Evolutionary conservation across 1,140 invertebrate species (phyloP), one percentile per base, ranked within the genome.

Genomic region (Tetranychus urticae): DNA sequence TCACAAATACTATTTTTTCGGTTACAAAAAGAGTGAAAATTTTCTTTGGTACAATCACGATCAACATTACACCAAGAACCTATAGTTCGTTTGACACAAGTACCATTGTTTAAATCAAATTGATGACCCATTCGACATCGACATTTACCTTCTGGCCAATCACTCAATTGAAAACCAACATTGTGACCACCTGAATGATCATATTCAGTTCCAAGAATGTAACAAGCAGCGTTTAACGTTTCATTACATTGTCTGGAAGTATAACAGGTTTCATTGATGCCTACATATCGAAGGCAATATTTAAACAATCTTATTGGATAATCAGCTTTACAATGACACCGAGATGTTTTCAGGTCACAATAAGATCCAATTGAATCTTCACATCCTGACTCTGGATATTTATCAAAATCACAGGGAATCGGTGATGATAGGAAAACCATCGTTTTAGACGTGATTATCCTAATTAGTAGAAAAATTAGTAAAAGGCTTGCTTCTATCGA

Each of bases 121-220:
- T 35, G 33, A 39, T 35, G 31, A 31, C 59, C 59, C 33, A 60
- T 7, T 14, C 39, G 31, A 23, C 59, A 60, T 14, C 47, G n/a
- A 54, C 59, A 60, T n/a, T 14, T 52, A 39, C 59, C 59, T 12
- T 14, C 12, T 14, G 59, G 59, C 59, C 59, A 60, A 42, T 60
- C 36, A n/a, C 35, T 52, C n/a, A 60, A 23, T 33, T 50, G 47
- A 13, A n/a, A 23, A 23, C 59, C 59, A 14, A 60, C 46, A 60
- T 60, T 48, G 33, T 60, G 59, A 36, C 59, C 47, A 36, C 59
- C 59, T 1, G 59, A 60, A 52, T 50, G 33, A 42, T 60, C 59
- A 34, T 60, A 60, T 42, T 60, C 59, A 12, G 31, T 60, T 13
- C 59, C 59, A 8, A 60, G 36, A 12, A 60, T 60, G 59, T 37